phyloP scores from a whole-genome alignment of 2,113 vertebrate species.

The Colossoma macropomum region DNA sequence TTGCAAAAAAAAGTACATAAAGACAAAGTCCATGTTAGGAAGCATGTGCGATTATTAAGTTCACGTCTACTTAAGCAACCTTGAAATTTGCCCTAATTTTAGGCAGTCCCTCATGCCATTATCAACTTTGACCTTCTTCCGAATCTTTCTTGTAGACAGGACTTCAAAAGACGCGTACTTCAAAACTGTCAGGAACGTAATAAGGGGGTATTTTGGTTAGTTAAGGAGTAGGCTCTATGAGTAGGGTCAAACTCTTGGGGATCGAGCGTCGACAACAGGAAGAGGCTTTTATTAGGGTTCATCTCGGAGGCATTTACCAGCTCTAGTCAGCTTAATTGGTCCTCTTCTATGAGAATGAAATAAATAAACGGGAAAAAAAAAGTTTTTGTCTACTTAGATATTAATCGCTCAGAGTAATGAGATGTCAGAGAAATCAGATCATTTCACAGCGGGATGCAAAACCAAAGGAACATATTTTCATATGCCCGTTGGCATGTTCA shows the following conservation, averaged over 20 bases:
- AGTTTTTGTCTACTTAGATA: constrained; percentile 55
- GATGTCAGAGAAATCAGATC: constrained; percentile 62
- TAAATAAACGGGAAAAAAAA: constrained; percentile 45
- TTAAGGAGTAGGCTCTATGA: constrained; percentile 16
- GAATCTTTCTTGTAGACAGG: neutral
- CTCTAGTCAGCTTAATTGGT: constrained; percentile 44
- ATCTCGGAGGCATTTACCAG: constrained; percentile 34
- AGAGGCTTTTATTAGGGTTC: constrained; percentile 36
- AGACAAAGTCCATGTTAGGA: neutral
- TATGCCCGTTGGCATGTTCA: constrained; percentile 46
- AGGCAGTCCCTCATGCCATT: neutral
- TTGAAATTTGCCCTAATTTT: neutral
- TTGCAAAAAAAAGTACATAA: neutral
- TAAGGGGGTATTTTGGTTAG: constrained; percentile 27
- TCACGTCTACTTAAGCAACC: neutral
- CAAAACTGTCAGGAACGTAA: constrained; percentile 29
- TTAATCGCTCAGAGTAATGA: constrained; percentile 67
- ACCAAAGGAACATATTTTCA: constrained; percentile 11
- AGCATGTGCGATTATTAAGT: neutral
- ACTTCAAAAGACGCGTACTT: constrained; percentile 33
- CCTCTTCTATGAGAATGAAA: constrained; percentile 36
- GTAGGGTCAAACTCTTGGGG: constrained; percentile 35
- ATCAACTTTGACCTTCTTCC: neutral
- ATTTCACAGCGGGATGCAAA: constrained; percentile 57
- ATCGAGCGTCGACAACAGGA: constrained; percentile 5